A percentile compares a stretch with the other conserved stretches of the same genome.
Evolutionary conservation across 2,113 vertebrate species (phyloP).

Genomic region (Lepisosteus oculatus): DNA sequence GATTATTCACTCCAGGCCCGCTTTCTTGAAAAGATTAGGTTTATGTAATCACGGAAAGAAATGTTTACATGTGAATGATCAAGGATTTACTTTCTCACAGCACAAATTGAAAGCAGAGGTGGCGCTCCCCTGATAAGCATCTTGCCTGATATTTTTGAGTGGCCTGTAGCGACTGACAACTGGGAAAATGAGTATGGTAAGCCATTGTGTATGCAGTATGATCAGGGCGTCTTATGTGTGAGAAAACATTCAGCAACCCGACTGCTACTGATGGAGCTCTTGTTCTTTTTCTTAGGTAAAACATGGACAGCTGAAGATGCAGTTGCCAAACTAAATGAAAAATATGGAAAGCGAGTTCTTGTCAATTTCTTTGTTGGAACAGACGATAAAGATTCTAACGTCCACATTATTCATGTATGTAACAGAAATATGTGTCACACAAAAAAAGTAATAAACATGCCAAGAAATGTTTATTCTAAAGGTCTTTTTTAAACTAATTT

Average conservation of each 20-base stretch:
- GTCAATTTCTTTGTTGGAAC: conserved; percentile 87
- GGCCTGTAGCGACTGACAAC: conserved; percentile 80
- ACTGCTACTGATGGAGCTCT: too few species aligned
- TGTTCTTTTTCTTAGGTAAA: conserved; percentile 52
- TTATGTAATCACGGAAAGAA: too few species aligned
- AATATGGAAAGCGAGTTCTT: conserved; percentile 82
- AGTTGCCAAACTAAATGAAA: conserved; percentile 78
- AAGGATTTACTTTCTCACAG: too few species aligned
- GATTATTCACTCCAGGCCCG: too few species aligned
- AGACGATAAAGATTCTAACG: conserved; percentile 84
- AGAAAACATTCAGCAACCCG: too few species aligned
- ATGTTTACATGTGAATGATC: too few species aligned
- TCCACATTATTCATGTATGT: conserved; percentile 91
- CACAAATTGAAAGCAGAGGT: conserved; percentile 74
- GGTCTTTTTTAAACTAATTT: background rate
- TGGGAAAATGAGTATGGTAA: conserved; percentile 79
- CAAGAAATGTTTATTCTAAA: too few species aligned
- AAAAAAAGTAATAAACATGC: background rate
- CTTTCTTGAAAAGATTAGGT: too few species aligned
- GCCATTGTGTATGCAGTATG: background rate
- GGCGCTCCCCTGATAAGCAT: conserved; percentile 75
- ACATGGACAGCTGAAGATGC: conserved; percentile 79
- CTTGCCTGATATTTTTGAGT: conserved; percentile 75
- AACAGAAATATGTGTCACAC: background rate
- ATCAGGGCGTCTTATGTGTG: too few species aligned